Evolutionary conservation across 2,888 invertebrate species (phyloP).

Genomic region (Heteromurus nitidus): DNA sequence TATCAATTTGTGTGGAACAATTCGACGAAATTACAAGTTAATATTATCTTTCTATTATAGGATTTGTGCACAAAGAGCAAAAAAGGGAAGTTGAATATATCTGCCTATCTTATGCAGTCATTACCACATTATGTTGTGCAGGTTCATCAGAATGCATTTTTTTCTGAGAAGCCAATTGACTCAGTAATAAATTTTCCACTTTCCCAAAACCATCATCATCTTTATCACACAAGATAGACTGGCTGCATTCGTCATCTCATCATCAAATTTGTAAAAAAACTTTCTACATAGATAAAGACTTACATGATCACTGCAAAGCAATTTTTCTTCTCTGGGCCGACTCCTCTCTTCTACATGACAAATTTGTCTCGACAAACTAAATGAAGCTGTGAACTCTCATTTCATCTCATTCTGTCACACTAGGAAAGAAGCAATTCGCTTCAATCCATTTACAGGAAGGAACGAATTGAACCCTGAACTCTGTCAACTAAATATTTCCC

Average conservation of each 20-base stretch:
- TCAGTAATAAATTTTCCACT: constrained; percentile 48
- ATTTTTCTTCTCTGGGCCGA: background rate
- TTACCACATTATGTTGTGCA: constrained; percentile 32
- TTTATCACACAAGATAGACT: background rate
- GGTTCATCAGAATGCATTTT: too few relatives aligned
- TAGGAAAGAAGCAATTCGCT: constrained; percentile 38
- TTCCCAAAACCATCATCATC: constrained; percentile 36
- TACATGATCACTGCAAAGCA: constrained; percentile 4
- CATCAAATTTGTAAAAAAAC: constrained; percentile 25
- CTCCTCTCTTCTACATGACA: constrained; percentile 10
- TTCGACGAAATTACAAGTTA: background rate
- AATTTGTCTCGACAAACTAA: background rate
- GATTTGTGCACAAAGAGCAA: background rate
- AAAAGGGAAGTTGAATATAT: background rate
- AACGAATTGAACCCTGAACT: constrained; percentile 49
- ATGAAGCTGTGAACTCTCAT: constrained; percentile 43
- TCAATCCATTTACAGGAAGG: constrained; percentile 28
- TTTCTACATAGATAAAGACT: constrained; percentile 16
- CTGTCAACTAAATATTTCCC: constrained; percentile 44
- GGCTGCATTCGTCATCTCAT: background rate
- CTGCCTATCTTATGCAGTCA: background rate
- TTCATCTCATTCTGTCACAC: constrained; percentile 22
- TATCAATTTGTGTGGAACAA: background rate
- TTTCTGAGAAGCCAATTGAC: constrained; percentile 43
- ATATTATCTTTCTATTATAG: background rate